Conservation (phyloP, 2,797 vertebrate genomes). For the Notamacropus eugenii region DNA sequence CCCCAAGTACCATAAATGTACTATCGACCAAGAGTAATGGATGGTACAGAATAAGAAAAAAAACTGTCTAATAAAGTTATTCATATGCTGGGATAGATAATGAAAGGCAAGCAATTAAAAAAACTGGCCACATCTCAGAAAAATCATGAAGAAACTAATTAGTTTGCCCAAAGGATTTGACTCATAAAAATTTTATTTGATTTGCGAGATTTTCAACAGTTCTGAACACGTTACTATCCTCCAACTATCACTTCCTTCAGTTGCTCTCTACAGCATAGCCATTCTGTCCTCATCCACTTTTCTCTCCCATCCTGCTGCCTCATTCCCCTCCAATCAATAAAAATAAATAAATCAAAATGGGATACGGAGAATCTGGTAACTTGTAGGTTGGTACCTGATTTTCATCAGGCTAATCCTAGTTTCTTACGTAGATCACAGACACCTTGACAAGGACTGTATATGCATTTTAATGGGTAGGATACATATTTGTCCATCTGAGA, state of each 20-base stretch:
- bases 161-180: background rate
- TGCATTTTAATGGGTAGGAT: conserved; percentile 15
- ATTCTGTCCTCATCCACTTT: background rate
- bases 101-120: background rate
- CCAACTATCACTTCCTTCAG: background rate
- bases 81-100: background rate
- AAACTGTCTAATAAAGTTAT: background rate
- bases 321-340: background rate
- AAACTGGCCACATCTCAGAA: background rate
- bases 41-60: background rate
- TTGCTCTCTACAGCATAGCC: background rate
- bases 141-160: background rate
- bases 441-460: background rate
- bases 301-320: background rate
- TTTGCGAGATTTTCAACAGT: background rate
- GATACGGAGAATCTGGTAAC: background rate
- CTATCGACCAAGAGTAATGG: background rate
- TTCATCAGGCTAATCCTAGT: background rate
- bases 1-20: background rate
- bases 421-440: conserved; percentile 31
- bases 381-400: background rate
- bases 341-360: background rate
- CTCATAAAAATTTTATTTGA: background rate
- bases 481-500: background rate
- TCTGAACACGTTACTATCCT: background rate